A percentile compares a stretch with the other conserved stretches of the same genome.
phyloP scores from a whole-genome alignment of 2,113 vertebrate species.

The Hippoglossus stenolepis region DNA sequence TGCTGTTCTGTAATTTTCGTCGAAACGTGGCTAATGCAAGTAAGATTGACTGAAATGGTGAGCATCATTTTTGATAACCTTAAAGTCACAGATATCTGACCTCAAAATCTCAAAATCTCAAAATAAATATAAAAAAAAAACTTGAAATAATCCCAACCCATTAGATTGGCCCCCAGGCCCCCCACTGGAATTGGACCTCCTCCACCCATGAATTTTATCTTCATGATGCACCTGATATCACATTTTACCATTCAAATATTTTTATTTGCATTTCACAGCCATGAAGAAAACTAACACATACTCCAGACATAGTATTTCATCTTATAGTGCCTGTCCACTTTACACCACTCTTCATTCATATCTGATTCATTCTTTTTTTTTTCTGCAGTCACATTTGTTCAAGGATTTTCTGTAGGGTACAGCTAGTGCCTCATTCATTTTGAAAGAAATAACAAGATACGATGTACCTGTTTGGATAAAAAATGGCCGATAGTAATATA shows the following conservation, averaged over 20 bases:
- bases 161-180: no score
- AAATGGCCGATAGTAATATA: conserved; percentile 47
- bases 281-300: background rate
- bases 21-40: background rate
- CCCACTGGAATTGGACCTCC: background rate
- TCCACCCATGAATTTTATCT: background rate
- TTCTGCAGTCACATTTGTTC: conserved; percentile 17
- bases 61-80: background rate
- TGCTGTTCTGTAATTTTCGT: no score
- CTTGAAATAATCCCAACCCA: no score
- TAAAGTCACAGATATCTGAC: background rate
- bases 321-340: background rate
- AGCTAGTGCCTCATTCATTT: conserved; percentile 45
- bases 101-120: no score
- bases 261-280: background rate
- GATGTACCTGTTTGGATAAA: conserved; percentile 52
- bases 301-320: background rate
- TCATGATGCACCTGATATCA: background rate
- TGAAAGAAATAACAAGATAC: conserved; percentile 50
- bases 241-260: no score
- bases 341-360: conserved; percentile 20
- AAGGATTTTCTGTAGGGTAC: conserved; percentile 37
- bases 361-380: conserved; percentile 22
- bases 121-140: background rate
- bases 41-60: background rate